Evolutionary conservation across 2,888 invertebrate species (phyloP).

Genomic region (Halocaridina rubra): DNA sequence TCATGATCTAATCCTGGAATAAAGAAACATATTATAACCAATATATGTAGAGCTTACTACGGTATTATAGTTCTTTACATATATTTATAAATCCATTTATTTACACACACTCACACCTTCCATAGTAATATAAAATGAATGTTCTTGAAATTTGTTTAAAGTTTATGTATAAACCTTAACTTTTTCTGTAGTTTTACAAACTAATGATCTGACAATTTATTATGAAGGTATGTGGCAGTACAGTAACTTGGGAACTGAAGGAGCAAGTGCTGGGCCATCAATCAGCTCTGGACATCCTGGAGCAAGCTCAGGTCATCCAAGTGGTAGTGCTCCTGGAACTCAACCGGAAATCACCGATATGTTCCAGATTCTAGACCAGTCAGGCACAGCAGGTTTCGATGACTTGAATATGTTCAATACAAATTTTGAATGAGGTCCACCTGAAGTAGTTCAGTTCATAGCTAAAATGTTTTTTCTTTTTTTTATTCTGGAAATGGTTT

Average conservation of each 20-base stretch:
- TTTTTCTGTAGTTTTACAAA: no score
- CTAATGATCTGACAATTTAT: no score
- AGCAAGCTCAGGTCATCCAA: conserved; percentile 45
- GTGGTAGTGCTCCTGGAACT: conserved; percentile 68
- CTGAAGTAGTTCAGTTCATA: neutral
- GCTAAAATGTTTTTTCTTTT: neutral
- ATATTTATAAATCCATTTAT: no score
- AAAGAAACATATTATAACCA: no score
- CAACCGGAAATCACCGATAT: conserved; percentile 89
- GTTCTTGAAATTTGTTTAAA: no score
- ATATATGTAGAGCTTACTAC: no score
- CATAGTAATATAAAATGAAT: no score
- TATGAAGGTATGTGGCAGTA: conserved; percentile 86
- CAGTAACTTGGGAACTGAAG: conserved; percentile 45
- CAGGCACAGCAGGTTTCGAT: conserved; percentile 82
- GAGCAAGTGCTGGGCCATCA: conserved; percentile 49
- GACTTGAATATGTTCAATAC: conserved; percentile 90
- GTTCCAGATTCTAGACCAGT: conserved; percentile 90
- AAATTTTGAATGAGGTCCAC: conserved; percentile 72
- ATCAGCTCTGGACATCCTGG: conserved; percentile 60
- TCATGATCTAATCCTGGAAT: no score
- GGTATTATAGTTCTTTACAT: no score
- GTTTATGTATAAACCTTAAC: no score
- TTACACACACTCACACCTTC: no score
- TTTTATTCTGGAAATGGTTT: no score